Percentiles rank a stretch among this genome's conserved stretches.
phyloP scores from a whole-genome alignment of 2,888 invertebrate species.

The Latheticus oryzae region DNA sequence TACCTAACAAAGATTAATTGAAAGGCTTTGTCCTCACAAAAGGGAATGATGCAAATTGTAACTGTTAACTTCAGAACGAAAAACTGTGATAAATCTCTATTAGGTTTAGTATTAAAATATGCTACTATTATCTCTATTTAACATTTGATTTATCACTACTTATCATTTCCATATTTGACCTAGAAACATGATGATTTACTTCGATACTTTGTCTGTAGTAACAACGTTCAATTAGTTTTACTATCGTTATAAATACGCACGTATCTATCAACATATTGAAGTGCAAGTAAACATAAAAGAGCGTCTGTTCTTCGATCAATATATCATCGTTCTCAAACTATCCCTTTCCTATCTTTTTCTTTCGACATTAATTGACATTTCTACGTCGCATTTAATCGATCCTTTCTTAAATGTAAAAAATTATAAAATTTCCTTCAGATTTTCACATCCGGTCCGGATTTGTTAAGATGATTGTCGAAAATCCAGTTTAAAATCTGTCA shows the following conservation, averaged over 20 bases:
- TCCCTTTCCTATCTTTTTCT: not conserved
- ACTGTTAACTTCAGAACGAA: no score
- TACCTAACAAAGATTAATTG: constrained; percentile 31
- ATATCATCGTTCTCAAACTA: constrained; percentile 4
- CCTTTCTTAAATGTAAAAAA: not conserved
- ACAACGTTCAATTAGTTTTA: no score
- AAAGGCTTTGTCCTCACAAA: constrained; percentile 11
- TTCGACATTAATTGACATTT: not conserved
- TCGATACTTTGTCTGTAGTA: no score
- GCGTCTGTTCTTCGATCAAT: constrained; percentile 18
- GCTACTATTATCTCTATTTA: no score
- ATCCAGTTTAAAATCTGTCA: constrained; percentile 56
- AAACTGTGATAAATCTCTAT: no score
- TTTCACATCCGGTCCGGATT: constrained; percentile 18
- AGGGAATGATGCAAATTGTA: no score
- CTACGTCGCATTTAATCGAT: no score
- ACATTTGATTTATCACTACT: no score
- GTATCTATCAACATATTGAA: constrained; percentile 11
- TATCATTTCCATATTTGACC: no score
- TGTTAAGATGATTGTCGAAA: constrained; percentile 41
- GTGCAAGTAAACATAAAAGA: constrained; percentile 11
- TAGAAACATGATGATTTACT: no score
- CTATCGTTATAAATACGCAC: no score
- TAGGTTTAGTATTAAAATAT: no score
- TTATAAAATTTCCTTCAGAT: not conserved